Evolutionary conservation across 2,888 invertebrate genomes (phyloP).

Genomic region (Cyclophora punctaria): DNA sequence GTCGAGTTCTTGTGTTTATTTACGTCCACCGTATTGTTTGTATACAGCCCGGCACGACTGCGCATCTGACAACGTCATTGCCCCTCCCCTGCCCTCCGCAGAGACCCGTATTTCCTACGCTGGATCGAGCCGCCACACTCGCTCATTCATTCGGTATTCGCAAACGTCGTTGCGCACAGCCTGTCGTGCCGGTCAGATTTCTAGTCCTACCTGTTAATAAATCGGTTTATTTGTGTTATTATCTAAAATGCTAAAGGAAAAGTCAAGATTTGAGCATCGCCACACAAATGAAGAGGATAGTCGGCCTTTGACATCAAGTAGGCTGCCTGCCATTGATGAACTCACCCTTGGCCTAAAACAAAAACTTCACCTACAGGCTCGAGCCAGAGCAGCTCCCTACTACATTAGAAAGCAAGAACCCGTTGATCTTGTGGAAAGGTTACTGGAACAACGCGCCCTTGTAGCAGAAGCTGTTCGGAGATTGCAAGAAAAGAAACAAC

Average conservation of each 20-base stretch:
- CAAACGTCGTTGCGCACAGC: constrained; percentile 60
- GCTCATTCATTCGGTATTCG: constrained; percentile 72
- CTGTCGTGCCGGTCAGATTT: constrained; percentile 45
- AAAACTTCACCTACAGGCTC: constrained; percentile 70
- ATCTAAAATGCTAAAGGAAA: constrained; percentile 66
- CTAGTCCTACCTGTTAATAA: constrained; percentile 38
- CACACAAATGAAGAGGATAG: constrained; percentile 46
- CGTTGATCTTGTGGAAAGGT: constrained; percentile 66
- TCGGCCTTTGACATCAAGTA: constrained; percentile 49
- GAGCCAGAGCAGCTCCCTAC: constrained; percentile 69
- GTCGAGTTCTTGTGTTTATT: constrained; percentile 68
- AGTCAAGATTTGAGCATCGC: constrained; percentile 55
- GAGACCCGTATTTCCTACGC: constrained; percentile 58
- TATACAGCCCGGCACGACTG: constrained; percentile 74
- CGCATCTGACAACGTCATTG: constrained; percentile 68
- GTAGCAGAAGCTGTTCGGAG: constrained; percentile 71
- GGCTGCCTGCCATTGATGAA: constrained; percentile 66
- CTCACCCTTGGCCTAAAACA: constrained; percentile 70
- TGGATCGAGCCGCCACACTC: constrained; percentile 61
- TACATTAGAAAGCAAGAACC: constrained; percentile 73
- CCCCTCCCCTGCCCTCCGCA: constrained; percentile 52
- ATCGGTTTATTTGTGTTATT: constrained; percentile 14
- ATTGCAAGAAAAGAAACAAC: constrained; percentile 68
- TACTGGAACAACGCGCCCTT: constrained; percentile 68
- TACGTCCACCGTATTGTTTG: constrained; percentile 75